A percentile compares a stretch with the other conserved stretches of the same genome.
These are phyloP conservation scores for Plutomurus gul DNA, from an alignment of 1,140 invertebrate genomes.

Conservation along the genomic window DNA sequence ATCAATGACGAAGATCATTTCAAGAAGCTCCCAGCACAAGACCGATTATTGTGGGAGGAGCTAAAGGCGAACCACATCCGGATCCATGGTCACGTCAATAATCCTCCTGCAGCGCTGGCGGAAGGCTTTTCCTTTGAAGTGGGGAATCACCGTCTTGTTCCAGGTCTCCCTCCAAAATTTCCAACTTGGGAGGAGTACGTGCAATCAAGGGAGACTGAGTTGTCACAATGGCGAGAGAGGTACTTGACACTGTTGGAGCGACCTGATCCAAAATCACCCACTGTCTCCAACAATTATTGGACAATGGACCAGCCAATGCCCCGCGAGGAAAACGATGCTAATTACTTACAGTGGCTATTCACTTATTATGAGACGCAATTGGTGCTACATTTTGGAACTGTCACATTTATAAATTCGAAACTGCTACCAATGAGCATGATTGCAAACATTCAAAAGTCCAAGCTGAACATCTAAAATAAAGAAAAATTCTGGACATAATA, in stretches of 20 bases:
- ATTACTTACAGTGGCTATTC: not conserved
- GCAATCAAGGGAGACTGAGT: not conserved
- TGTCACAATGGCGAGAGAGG: not conserved
- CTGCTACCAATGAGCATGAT: slow-evolving; percentile 37
- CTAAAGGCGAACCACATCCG: not conserved
- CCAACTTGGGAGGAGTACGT: slow-evolving; percentile 9
- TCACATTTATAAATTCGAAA: not conserved
- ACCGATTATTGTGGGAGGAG: not conserved
- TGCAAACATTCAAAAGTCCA: not conserved
- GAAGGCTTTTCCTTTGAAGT: not conserved
- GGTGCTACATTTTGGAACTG: not conserved
- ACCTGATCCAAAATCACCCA: not conserved
- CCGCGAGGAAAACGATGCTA: not conserved
- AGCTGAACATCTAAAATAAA: not conserved
- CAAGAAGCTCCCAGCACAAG: not conserved
- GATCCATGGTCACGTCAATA: too few relatives aligned
- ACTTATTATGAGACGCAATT: slow-evolving; percentile 8
- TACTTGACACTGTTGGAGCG: not conserved
- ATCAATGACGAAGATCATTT: slow-evolving; percentile 8
- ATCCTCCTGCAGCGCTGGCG: too few relatives aligned
- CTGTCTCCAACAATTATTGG: not conserved
- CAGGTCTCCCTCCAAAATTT: not conserved
- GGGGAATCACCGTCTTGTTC: too few relatives aligned
- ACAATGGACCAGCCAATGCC: not conserved
- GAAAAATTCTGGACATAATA: too few relatives aligned